A percentile compares a stretch with the other conserved stretches of the same genome.
phyloP scores from a whole-genome alignment of 2,888 invertebrate species.

The Brachypterus glaber region DNA sequence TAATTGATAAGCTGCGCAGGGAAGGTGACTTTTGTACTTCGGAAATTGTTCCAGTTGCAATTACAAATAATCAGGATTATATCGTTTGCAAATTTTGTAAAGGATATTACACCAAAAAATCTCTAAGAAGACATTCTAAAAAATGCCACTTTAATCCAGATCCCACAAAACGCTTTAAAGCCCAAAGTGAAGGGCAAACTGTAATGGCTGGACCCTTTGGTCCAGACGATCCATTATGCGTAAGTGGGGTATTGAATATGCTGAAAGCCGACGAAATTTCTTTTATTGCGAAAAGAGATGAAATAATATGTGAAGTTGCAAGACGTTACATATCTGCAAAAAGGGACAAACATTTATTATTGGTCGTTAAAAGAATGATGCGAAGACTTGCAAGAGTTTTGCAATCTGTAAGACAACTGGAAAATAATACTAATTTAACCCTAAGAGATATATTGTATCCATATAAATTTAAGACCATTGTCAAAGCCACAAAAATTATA shows the following conservation, averaged over 20 bases:
- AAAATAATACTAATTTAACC: background rate
- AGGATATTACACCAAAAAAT: conserved; percentile 15
- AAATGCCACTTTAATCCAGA: conserved; percentile 7
- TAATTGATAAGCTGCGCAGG: conserved; percentile 11
- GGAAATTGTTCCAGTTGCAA: background rate
- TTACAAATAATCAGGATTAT: background rate
- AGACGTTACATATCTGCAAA: conserved; percentile 11
- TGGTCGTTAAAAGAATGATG: conserved; percentile 18
- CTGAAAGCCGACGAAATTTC: conserved; percentile 17
- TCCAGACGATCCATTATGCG: conserved; percentile 16
- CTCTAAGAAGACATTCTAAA: conserved; percentile 16
- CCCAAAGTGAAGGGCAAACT: conserved; percentile 11
- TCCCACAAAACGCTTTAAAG: background rate
- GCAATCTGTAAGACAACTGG: background rate
- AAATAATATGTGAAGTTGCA: conserved; percentile 20
- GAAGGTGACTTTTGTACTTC: conserved; percentile 8
- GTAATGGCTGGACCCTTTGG: conserved; percentile 18
- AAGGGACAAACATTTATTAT: conserved; percentile 18
- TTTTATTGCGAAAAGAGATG: conserved; percentile 17
- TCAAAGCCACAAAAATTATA: background rate
- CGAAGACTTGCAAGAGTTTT: conserved; percentile 10
- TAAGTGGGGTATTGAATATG: conserved; percentile 16
- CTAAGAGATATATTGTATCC: background rate
- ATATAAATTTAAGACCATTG: background rate
- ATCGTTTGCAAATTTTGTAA: conserved; percentile 1